A percentile compares a stretch with the other conserved stretches of the same genome.
phyloP scores from a whole-genome alignment of 2,797 vertebrate species.

The Acanthurus tractus region DNA sequence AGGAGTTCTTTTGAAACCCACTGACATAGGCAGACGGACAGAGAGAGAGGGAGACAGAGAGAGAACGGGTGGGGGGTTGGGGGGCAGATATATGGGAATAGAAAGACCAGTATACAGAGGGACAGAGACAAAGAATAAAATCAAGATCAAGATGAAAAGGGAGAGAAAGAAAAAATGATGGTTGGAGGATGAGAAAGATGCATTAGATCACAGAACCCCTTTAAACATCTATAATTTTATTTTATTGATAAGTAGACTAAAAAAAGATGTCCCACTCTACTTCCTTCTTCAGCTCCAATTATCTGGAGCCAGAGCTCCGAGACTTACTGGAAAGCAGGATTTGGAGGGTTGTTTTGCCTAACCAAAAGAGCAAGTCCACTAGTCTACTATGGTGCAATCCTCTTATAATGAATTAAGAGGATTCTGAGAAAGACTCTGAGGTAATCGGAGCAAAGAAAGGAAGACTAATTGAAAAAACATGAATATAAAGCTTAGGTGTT shows the following conservation, averaged over 20 bases:
- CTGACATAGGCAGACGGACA: conserved; percentile 34
- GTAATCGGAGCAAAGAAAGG: conserved; percentile 37
- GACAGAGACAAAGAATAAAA: too few species aligned
- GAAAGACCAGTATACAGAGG: too few species aligned
- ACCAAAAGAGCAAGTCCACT: conserved; percentile 53
- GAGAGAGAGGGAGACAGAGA: not conserved
- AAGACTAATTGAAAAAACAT: conserved; percentile 21
- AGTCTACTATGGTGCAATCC: conserved; percentile 69
- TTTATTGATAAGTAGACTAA: conserved; percentile 16
- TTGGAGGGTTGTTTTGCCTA: conserved; percentile 59
- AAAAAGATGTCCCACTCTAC: conserved; percentile 29
- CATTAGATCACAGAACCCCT: conserved; percentile 37
- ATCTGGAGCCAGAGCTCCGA: conserved; percentile 46
- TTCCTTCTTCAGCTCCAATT: conserved; percentile 63
- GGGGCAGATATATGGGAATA: too few species aligned
- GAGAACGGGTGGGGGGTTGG: not conserved
- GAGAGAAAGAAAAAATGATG: conserved; percentile 5
- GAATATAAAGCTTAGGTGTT: conserved; percentile 24
- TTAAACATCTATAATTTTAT: conserved; percentile 36
- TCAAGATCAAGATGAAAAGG: not conserved
- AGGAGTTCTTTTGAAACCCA: conserved; percentile 54
- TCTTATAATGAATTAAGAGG: conserved; percentile 66
- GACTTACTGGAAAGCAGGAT: conserved; percentile 60
- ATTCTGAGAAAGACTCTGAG: conserved; percentile 53
- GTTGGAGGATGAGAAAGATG: conserved; percentile 15